Conservation (phyloP, 2,113 vertebrate genomes). For the Salvelinus sp. region DNA sequence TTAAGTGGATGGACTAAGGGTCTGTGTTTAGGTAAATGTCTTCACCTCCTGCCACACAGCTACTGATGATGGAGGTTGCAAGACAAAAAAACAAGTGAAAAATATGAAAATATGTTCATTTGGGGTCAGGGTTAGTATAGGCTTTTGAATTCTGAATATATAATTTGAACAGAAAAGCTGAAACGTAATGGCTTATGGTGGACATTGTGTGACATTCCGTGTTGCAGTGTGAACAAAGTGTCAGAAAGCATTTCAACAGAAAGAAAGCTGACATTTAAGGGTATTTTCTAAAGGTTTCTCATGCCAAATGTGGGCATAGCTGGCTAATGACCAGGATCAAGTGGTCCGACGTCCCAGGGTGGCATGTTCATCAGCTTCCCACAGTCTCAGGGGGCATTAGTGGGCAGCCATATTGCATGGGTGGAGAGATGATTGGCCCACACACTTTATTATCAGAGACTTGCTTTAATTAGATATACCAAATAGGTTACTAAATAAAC, state of each 20-base stretch:
- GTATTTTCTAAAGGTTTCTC: slow-evolving; percentile 50
- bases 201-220: not conserved
- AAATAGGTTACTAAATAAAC: not conserved
- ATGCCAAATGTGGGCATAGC: slow-evolving; percentile 50
- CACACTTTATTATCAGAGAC: not conserved
- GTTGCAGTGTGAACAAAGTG: not conserved
- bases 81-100: not conserved
- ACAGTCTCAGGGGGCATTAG: slow-evolving; percentile 6
- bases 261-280: slow-evolving; percentile 27
- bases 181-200: not conserved
- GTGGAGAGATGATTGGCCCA: not conserved
- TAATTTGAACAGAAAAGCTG: not conserved
- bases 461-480: not conserved
- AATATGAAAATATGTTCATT: not conserved
- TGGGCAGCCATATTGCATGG: slow-evolving; percentile 14
- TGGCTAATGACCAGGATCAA: slow-evolving; percentile 44
- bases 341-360: slow-evolving; percentile 19
- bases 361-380: slow-evolving; percentile 6
- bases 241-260: slow-evolving; percentile 6
- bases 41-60: not conserved
- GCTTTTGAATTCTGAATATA: not conserved
- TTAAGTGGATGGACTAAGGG: slow-evolving; percentile 25
- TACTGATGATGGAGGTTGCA: not conserved
- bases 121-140: not conserved
- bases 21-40: slow-evolving; percentile 29